Evolutionary conservation across 2,888 invertebrate species (phyloP).

Genomic region (Micoletzkya japonica): DNA sequence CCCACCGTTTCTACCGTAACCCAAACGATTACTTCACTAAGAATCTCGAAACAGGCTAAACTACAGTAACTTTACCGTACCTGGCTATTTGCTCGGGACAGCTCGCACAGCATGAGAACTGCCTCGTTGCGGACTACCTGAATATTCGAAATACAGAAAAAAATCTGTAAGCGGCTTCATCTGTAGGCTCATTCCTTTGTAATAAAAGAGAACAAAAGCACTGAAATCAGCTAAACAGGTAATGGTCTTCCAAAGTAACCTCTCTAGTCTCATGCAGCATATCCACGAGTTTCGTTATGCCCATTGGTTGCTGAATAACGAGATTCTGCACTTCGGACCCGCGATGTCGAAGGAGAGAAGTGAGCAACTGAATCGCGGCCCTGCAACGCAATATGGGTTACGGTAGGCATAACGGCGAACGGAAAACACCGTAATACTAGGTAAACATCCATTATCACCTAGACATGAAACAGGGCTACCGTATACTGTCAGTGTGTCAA

Average conservation of each 20-base stretch:
- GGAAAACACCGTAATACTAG: not conserved
- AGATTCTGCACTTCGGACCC: constrained; percentile 71
- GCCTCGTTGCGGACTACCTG: constrained; percentile 69
- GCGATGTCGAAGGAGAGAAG: constrained; percentile 80
- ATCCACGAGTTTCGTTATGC: constrained; percentile 95
- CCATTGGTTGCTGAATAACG: constrained; percentile 74
- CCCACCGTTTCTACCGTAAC: too few species aligned
- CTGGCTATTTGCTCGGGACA: constrained; percentile 92
- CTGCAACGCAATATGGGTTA: constrained; percentile 31
- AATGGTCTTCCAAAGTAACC: too few species aligned
- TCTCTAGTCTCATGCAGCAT: constrained; percentile 88
- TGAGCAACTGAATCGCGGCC: constrained; percentile 71
- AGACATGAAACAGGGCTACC: not conserved
- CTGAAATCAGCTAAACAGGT: too few species aligned
- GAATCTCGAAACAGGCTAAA: too few species aligned
- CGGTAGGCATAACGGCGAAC: too few species aligned
- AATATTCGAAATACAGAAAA: not conserved
- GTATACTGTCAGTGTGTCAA: not conserved
- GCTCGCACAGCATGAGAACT: constrained; percentile 82
- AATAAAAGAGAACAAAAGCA: too few species aligned
- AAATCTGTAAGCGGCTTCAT: too few species aligned
- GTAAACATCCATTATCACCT: not conserved
- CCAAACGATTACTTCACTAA: not conserved
- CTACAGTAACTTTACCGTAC: constrained; percentile 67
- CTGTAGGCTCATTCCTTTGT: too few species aligned